Evolutionary conservation across 2,797 vertebrate species (phyloP).

Genomic region (Rhinella marina): DNA sequence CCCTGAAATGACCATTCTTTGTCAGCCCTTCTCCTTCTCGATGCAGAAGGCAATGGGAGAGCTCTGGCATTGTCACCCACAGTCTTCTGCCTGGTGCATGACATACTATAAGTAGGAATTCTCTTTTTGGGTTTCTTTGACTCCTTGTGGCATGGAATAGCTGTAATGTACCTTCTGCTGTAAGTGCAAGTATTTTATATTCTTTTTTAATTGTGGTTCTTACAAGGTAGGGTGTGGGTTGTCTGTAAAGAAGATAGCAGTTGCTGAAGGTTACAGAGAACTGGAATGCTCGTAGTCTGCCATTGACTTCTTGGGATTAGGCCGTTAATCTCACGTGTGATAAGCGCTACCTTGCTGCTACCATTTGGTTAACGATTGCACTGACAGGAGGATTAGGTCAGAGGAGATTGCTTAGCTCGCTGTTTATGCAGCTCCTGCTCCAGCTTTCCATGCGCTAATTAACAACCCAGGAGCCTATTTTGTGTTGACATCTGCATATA

Average conservation of each 20-base stretch:
- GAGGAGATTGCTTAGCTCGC: conserved; percentile 31
- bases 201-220: neutral
- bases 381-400: conserved; percentile 49
- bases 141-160: too few species aligned
- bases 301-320: conserved; percentile 39
- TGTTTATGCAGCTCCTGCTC: conserved; percentile 39
- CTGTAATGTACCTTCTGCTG: neutral
- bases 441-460: conserved; percentile 37
- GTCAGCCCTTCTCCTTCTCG: too few species aligned
- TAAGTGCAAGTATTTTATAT: neutral
- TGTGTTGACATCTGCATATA: conserved; percentile 40
- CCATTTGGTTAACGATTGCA: conserved; percentile 19
- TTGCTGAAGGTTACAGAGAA: conserved; percentile 9
- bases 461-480: conserved; percentile 34
- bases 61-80: too few species aligned
- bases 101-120: too few species aligned
- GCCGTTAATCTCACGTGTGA: conserved; percentile 32
- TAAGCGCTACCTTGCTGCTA: conserved; percentile 21
- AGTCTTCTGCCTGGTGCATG: too few species aligned
- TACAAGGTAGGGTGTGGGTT: neutral
- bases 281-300: conserved; percentile 23
- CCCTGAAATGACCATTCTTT: too few species aligned
- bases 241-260: neutral
- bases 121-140: too few species aligned
- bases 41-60: too few species aligned